Evolutionary conservation across 2,797 vertebrate species (phyloP).

Genomic region (Chelon labrosus): DNA sequence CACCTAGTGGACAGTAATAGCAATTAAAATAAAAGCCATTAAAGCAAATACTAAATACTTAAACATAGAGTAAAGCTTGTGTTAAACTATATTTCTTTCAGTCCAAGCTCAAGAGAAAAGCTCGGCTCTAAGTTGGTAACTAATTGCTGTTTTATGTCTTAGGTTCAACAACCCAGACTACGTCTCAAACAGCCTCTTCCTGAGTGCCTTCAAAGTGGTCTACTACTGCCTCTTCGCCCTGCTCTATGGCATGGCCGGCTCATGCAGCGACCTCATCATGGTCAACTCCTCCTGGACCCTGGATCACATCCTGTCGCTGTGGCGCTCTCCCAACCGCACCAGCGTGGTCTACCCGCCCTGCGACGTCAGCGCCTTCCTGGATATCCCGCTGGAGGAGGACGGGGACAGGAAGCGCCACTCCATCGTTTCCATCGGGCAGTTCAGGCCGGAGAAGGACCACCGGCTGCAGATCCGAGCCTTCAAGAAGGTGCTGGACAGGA

Average conservation of each 20-base stretch:
- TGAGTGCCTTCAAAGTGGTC: conserved; percentile 91
- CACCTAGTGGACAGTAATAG: no score
- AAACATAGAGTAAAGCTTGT: no score
- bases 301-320: conserved; percentile 93
- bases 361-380: conserved; percentile 90
- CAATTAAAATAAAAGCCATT: no score
- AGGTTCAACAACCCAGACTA: conserved; percentile 93
- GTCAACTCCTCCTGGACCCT: conserved; percentile 98
- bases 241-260: conserved; percentile 92
- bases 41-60: no score
- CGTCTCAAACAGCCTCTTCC: conserved; percentile 87
- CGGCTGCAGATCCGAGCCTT: conserved; percentile 94
- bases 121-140: no score
- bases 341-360: conserved; percentile 93
- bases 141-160: neutral
- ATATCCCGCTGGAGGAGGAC: conserved; percentile 86
- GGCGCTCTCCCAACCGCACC: conserved; percentile 89
- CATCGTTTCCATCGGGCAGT: conserved; percentile 92
- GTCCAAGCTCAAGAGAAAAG: no score
- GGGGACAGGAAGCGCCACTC: conserved; percentile 76
- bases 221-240: conserved; percentile 94
- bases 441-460: conserved; percentile 97
- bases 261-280: conserved; percentile 94
- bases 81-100: no score
- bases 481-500: conserved; percentile 85